Conservation (phyloP, 2,113 vertebrate genomes). For the Anguilla japonica region DNA sequence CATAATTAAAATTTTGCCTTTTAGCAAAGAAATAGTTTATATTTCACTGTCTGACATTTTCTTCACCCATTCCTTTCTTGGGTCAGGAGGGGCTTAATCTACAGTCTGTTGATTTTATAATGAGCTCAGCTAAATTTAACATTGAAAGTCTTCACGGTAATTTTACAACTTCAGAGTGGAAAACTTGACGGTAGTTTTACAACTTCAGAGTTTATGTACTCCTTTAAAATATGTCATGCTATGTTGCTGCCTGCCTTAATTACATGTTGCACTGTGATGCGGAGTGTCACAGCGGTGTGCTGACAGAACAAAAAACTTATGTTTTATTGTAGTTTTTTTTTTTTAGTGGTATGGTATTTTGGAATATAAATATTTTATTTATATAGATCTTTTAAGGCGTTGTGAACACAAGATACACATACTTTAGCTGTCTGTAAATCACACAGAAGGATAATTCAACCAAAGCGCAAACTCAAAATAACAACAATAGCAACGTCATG, state of each 20-base stretch:
- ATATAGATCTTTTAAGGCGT: too few relatives aligned
- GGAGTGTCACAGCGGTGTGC: background rate
- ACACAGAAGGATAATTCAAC: background rate
- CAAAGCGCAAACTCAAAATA: background rate
- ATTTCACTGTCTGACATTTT: background rate
- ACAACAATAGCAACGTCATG: background rate
- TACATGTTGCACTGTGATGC: background rate
- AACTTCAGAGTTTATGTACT: background rate
- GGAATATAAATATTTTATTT: too few relatives aligned
- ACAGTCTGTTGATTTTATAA: background rate
- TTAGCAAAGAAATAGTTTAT: conserved; percentile 7
- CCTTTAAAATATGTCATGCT: background rate
- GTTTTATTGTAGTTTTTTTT: background rate
- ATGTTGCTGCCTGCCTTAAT: background rate
- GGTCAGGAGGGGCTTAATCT: background rate
- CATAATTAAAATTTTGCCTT: conserved; percentile 1
- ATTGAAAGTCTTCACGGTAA: background rate
- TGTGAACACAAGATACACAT: too few relatives aligned
- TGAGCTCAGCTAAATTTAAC: background rate
- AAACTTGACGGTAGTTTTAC: background rate
- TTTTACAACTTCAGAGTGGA: background rate
- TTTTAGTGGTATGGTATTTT: background rate
- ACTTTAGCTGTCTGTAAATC: background rate
- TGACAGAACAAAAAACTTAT: background rate
- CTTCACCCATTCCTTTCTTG: background rate